These are phyloP conservation scores for Malurus melanocephalus DNA, from an alignment of 2,113 vertebrate species.

Conservation along the genomic window DNA sequence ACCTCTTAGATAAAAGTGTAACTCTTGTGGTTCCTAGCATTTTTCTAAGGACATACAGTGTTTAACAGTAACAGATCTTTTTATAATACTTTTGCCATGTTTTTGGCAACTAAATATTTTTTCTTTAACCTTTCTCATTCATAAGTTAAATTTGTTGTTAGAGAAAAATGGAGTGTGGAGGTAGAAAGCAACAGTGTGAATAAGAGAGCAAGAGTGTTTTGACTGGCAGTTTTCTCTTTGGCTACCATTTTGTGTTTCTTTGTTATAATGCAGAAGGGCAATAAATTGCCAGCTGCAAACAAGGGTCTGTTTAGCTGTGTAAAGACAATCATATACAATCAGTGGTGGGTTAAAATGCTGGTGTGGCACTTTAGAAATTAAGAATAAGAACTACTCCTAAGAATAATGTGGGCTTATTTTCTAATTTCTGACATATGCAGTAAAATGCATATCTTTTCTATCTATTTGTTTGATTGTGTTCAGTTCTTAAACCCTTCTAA, in stretches of 20 bases:
- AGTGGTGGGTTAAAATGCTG: conserved; percentile 55
- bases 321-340: conserved; percentile 64
- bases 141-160: conserved; percentile 72
- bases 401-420: conserved; percentile 24
- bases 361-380: conserved; percentile 52
- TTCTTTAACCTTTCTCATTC: conserved; percentile 69
- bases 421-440: conserved; percentile 18
- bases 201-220: conserved; percentile 72
- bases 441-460: neutral
- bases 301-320: conserved; percentile 58
- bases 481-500: neutral
- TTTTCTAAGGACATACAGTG: conserved; percentile 58
- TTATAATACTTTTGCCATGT: conserved; percentile 69
- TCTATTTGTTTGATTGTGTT: neutral
- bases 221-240: conserved; percentile 73
- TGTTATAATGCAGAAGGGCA: conserved; percentile 72
- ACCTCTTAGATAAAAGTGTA: conserved; percentile 61
- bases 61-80: conserved; percentile 65
- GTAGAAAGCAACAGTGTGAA: conserved; percentile 68
- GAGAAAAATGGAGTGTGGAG: conserved; percentile 71
- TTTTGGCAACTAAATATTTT: conserved; percentile 66
- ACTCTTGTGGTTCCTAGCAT: conserved; percentile 48
- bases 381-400: conserved; percentile 40
- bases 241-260: conserved; percentile 74
- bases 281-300: conserved; percentile 74